Conservation (phyloP, 2,888 invertebrate genomes). For the Campopleginae sp. region DNA sequence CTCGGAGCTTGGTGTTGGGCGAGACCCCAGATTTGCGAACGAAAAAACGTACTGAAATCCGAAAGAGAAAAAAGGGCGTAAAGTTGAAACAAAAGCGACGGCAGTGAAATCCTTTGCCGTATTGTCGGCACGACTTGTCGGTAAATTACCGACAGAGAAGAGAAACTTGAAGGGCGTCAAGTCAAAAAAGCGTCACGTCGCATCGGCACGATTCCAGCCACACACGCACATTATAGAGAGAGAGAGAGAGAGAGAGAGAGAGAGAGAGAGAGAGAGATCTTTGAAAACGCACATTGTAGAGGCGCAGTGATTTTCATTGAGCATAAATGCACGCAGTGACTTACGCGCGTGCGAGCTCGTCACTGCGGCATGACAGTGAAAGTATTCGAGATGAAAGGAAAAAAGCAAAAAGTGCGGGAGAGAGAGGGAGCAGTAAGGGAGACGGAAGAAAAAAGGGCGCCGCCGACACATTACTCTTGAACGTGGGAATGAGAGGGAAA, state of each 20-base stretch:
- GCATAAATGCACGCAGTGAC: constrained; percentile 57
- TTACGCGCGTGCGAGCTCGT: constrained; percentile 58
- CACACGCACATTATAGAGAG: neutral
- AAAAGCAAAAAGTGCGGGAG: constrained; percentile 1
- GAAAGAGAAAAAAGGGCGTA: neutral
- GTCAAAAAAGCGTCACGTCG: constrained; percentile 37
- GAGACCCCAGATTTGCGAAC: constrained; percentile 37
- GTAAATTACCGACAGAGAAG: constrained; percentile 22
- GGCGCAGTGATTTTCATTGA: constrained; percentile 58
- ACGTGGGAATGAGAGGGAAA: constrained; percentile 61
- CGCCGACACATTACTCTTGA: constrained; percentile 33
- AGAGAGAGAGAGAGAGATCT: neutral
- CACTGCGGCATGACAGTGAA: constrained; percentile 59
- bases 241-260: no score
- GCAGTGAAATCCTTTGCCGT: neutral
- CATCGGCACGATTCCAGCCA: constrained; percentile 25
- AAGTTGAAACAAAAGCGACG: neutral
- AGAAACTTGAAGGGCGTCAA: constrained; percentile 7
- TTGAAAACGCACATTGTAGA: constrained; percentile 24
- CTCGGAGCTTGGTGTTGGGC: constrained; percentile 60
- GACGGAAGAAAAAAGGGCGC: constrained; percentile 55
- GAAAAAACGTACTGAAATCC: constrained; percentile 7
- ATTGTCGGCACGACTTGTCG: neutral
- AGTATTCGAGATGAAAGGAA: constrained; percentile 40
- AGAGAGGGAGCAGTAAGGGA: no score